Conservation (phyloP, 2,113 vertebrate genomes). For the Grus americana region DNA sequence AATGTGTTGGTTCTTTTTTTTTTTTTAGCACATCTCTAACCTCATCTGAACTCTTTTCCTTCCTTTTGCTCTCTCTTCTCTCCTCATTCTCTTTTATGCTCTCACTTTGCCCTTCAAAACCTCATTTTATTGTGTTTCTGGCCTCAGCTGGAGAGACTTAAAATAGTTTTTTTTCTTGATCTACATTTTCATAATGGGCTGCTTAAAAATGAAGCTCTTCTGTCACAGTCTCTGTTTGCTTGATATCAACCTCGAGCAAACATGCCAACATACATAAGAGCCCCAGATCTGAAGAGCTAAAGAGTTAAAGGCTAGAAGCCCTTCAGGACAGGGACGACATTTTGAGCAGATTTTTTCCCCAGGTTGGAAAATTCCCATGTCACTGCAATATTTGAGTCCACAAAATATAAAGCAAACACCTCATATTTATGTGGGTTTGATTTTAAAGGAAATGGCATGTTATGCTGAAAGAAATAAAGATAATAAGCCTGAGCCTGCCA, state of each 20-base stretch:
- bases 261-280: not conserved
- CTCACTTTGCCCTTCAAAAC: constrained; percentile 22
- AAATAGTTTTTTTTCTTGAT: not conserved
- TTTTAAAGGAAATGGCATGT: not conserved
- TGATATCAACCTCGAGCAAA: not conserved
- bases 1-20: not conserved
- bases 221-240: not conserved
- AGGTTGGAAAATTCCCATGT: not conserved
- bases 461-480: not conserved
- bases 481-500: not conserved
- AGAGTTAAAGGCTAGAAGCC: not conserved
- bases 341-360: not conserved
- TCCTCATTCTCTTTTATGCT: not conserved
- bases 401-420: not conserved
- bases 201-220: not conserved
- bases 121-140: not conserved
- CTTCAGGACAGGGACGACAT: not conserved
- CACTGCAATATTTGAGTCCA: not conserved
- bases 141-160: not conserved
- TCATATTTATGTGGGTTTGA: not conserved
- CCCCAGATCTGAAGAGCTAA: not conserved
- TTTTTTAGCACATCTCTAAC: not conserved
- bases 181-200: not conserved
- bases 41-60: not conserved
- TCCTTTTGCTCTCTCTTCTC: not conserved